Evolutionary conservation across 2,888 invertebrate species (phyloP).

Genomic region (Orgyia antiqua): DNA sequence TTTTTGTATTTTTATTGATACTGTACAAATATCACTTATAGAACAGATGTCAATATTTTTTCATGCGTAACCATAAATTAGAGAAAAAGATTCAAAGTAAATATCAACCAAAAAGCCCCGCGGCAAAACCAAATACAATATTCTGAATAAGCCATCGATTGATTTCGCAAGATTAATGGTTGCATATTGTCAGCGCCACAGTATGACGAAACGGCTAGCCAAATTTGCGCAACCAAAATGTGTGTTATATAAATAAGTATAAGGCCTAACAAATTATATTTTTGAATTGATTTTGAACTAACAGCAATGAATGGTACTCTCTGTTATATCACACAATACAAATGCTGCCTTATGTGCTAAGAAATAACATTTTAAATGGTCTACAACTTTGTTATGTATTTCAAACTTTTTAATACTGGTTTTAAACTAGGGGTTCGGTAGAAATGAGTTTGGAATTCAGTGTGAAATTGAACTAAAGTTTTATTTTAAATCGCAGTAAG

Average conservation of each 20-base stretch:
- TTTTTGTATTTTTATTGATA: constrained; percentile 25
- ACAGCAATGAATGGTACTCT: constrained; percentile 55
- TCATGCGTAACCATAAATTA: constrained; percentile 55
- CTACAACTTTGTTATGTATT: constrained; percentile 1
- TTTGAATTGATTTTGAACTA: constrained; percentile 55
- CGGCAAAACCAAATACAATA: constrained; percentile 74
- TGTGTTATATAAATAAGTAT: constrained; percentile 45
- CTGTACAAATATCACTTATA: constrained; percentile 24
- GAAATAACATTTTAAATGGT: constrained; percentile 23
- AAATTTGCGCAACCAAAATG: constrained; percentile 57
- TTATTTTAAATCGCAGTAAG: constrained; percentile 41
- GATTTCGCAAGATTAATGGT: constrained; percentile 78
- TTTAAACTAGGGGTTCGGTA: constrained; percentile 42
- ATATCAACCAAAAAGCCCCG: constrained; percentile 67
- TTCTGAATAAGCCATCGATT: constrained; percentile 78
- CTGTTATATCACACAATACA: constrained; percentile 23
- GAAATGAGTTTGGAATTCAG: constrained; percentile 67
- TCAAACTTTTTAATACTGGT: constrained; percentile 25
- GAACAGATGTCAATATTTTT: constrained; percentile 67
- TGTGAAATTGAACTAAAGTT: constrained; percentile 71
- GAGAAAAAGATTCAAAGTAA: constrained; percentile 74
- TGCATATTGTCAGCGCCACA: constrained; percentile 73
- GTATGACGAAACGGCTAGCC: constrained; percentile 55
- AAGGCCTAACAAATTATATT: constrained; percentile 53
- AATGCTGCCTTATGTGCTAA: constrained; percentile 21